These are phyloP conservation scores for Ovibos moschatus DNA, from an alignment of 2,113 vertebrate genomes.

Conservation along the genomic window DNA sequence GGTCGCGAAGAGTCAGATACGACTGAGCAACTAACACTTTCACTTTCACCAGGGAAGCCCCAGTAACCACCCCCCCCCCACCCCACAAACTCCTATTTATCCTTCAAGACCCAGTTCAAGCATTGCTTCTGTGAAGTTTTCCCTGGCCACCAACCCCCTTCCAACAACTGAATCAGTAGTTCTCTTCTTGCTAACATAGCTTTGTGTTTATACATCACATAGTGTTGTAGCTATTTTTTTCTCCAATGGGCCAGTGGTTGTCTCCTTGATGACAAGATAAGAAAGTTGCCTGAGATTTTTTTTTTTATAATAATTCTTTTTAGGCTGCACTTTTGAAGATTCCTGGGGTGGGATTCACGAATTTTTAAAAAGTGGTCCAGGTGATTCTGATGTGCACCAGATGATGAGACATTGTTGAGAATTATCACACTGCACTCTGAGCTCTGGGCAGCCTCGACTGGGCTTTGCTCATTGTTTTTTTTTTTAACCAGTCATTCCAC, in stretches of 20 bases:
- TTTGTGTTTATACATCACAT: background rate
- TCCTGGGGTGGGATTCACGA: background rate
- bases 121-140: background rate
- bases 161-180: background rate
- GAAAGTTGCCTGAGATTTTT: background rate
- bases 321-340: background rate
- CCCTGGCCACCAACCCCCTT: background rate
- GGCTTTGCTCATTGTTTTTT: too few relatives aligned
- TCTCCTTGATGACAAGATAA: background rate
- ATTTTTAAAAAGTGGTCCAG: background rate
- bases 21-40: background rate
- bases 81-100: background rate
- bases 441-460: background rate
- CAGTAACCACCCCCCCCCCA: background rate
- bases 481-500: background rate
- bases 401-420: background rate
- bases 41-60: background rate
- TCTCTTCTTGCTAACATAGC: background rate
- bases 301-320: background rate
- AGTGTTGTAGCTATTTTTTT: background rate
- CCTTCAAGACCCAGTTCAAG: background rate
- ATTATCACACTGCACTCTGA: background rate
- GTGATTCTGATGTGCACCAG: background rate
- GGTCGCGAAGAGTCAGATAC: fast-evolving
- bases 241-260: background rate